Evolutionary conservation across 2,888 invertebrate genomes (phyloP).

Genomic region (Rotaria magnacalcarata): DNA sequence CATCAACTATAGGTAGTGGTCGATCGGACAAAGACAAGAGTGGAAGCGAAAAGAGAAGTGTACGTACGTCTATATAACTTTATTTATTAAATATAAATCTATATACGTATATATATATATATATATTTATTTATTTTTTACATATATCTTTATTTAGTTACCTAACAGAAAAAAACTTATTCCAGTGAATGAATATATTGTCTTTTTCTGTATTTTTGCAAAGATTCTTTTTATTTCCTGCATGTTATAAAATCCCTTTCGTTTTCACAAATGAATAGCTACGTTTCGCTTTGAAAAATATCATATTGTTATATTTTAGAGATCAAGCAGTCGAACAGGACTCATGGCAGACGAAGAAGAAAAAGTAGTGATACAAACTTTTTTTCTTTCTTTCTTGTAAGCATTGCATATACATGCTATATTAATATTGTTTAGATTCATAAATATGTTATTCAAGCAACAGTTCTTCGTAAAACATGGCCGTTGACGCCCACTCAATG

Average conservation of each 20-base stretch:
- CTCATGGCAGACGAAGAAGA: constrained; percentile 44
- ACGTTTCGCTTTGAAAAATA: too few species aligned
- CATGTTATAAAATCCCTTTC: background rate
- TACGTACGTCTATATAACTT: background rate
- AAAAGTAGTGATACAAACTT: constrained; percentile 29
- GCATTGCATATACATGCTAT: too few species aligned
- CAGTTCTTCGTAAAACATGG: constrained; percentile 57
- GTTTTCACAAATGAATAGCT: background rate
- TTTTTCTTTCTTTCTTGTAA: background rate
- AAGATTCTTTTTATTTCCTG: background rate
- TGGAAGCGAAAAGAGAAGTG: background rate
- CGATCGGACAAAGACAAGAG: background rate
- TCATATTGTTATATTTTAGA: background rate
- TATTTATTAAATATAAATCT: background rate
- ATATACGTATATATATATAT: background rate
- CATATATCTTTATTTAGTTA: background rate
- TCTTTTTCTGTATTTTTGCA: background rate
- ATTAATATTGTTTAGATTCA: constrained; percentile 51
- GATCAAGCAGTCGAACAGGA: constrained; percentile 47
- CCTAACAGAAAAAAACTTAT: background rate
- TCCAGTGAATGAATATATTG: background rate
- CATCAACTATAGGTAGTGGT: background rate
- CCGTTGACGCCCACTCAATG: constrained; percentile 56
- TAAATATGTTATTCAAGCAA: constrained; percentile 59
- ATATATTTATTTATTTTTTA: background rate